Evolutionary conservation across 2,888 invertebrate genomes (phyloP).

Genomic region (Catocala sponsa): DNA sequence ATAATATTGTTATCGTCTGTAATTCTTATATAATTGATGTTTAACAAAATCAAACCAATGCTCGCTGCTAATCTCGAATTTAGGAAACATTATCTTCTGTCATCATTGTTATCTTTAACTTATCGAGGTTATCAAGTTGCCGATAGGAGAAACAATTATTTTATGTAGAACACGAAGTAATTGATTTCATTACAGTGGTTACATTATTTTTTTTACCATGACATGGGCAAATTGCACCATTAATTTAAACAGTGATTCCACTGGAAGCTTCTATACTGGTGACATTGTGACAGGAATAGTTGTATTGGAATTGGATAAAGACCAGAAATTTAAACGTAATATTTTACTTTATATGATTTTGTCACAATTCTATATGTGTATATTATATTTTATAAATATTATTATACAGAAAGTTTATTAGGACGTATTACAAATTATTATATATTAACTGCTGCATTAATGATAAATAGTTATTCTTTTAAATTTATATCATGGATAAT

Average conservation of each 20-base stretch:
- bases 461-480: too few relatives aligned
- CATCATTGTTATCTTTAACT: conserved; percentile 42
- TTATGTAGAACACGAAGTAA: conserved; percentile 20
- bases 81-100: conserved; percentile 36
- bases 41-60: conserved; percentile 20
- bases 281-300: conserved; percentile 78
- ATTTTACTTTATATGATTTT: conserved; percentile 1
- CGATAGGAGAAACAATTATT: conserved; percentile 34
- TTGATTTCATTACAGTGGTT: conserved; percentile 24
- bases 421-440: too few relatives aligned
- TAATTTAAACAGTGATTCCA: conserved; percentile 71
- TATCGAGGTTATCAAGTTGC: conserved; percentile 43
- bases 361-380: too few relatives aligned
- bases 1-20: too few relatives aligned
- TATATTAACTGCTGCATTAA: too few relatives aligned
- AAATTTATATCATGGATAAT: too few relatives aligned
- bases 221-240: conserved; percentile 69
- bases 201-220: conserved; percentile 55
- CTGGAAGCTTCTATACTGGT: conserved; percentile 73
- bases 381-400: too few relatives aligned
- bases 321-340: conserved; percentile 71
- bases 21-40: too few relatives aligned
- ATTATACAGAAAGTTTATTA: too few relatives aligned
- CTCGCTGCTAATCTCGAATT: conserved; percentile 25
- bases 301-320: conserved; percentile 68